Base-by-base conservation (phyloP, 2,113 vertebrate species). In the Solea senegalensis region DNA sequence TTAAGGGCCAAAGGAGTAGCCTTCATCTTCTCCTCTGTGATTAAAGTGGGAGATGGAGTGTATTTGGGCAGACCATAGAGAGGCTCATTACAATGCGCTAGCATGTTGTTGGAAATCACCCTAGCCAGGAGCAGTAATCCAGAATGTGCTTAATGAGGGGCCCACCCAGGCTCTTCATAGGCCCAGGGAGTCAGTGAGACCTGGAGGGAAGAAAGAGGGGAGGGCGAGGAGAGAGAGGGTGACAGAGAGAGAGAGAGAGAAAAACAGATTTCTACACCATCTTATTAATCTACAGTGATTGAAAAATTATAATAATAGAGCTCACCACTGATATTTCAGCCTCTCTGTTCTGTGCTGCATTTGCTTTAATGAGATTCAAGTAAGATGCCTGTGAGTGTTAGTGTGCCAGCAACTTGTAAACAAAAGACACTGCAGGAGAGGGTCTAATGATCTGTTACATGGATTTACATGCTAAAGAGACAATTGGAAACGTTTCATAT, bases 31-130 rank as follows among this genome's bases (percentile, higher is more conserved):
- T 91, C 68, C 76, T 86, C 69, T 14, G 82, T 94, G 93, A 94
- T 94, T 94, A 93, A 92, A 93, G 88, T 86, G 68, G 80, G 79
- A 87, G 87, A 81, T 89, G 80, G 88, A 92, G 91, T 78, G 89
- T 88, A 88, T 91, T 90, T 90, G 85, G 28, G 65, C 65, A 69
- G 77, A 76, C 63, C 74, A 74, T 65, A 72, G 77, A 85, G 76
- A 90, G 86, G 76, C 90, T 93, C 92, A 94, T 94, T 93, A 93
- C 86, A 89, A 94, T 94, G 93, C 92, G 61, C 86, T 90, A 81
- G 84, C 91, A 93, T 91, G 89, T 90, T 85, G 91, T 89, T 86
- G 80, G 82, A 90, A 91, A 92, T 83, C 82, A 85, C 81, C 79
- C 72, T 60, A 71, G 82, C 88, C 81, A 76, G 74, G 65, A 84